These are phyloP conservation scores for Ephialtes manifestator DNA, from an alignment of 2,888 invertebrate species.

Conservation along the genomic window DNA sequence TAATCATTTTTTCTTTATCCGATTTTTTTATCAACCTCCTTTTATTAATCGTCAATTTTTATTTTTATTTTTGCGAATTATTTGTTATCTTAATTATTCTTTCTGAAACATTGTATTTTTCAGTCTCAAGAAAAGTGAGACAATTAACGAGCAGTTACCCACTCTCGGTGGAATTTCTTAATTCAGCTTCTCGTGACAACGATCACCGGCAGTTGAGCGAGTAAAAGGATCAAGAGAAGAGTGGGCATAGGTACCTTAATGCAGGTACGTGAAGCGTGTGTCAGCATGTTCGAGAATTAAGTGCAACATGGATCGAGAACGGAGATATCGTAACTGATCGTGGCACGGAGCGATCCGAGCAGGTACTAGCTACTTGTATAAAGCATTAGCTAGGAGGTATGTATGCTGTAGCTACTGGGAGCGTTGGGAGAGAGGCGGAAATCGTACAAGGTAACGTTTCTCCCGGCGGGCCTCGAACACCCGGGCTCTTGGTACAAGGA, in stretches of 20 bases:
- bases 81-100: too few species aligned
- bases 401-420: slow-evolving; percentile 34
- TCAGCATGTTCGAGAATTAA: slow-evolving; percentile 66
- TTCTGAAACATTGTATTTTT: background rate
- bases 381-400: slow-evolving; percentile 39
- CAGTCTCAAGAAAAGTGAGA: background rate
- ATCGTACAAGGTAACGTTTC: slow-evolving; percentile 68
- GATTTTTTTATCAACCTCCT: too few species aligned
- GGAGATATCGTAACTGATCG: slow-evolving; percentile 70
- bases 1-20: too few species aligned
- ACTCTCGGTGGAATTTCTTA: slow-evolving; percentile 56
- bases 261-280: slow-evolving; percentile 40
- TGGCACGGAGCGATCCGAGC: slow-evolving; percentile 64
- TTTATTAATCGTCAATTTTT: too few species aligned
- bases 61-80: too few species aligned
- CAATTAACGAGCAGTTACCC: slow-evolving; percentile 36
- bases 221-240: background rate
- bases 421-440: slow-evolving; percentile 41
- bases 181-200: slow-evolving; percentile 60
- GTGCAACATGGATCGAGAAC: slow-evolving; percentile 70
- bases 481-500: slow-evolving; percentile 60
- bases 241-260: background rate
- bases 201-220: slow-evolving; percentile 7
- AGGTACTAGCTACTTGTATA: slow-evolving; percentile 33
- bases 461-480: slow-evolving; percentile 59